Evolutionary conservation across 2,888 invertebrate genomes (phyloP).

Genomic region (Euclidia mi): DNA sequence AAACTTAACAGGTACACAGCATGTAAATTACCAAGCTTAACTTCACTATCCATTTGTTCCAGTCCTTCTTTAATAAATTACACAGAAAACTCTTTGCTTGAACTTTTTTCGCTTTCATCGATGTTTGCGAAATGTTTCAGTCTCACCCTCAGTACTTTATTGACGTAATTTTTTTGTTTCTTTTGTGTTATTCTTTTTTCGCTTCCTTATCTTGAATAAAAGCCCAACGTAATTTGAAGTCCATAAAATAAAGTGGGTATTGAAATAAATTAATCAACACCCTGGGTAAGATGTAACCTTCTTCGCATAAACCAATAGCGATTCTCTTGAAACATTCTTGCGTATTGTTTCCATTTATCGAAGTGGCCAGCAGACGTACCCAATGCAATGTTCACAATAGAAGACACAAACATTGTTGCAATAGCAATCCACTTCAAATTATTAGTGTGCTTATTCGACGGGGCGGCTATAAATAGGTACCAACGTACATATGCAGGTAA

Average conservation of each 20-base stretch:
- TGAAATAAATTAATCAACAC: slow-evolving; percentile 30
- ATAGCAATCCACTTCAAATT: slow-evolving; percentile 65
- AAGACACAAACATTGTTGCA: slow-evolving; percentile 62
- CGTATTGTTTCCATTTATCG: slow-evolving; percentile 46
- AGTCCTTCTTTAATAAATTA: slow-evolving; percentile 39
- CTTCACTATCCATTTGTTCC: slow-evolving; percentile 20
- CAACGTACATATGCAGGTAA: slow-evolving; percentile 45
- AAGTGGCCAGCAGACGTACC: slow-evolving; percentile 29
- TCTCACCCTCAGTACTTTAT: slow-evolving; percentile 33
- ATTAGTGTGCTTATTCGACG: slow-evolving; percentile 58
- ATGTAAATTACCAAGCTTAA: slow-evolving; percentile 15
- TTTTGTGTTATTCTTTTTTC: slow-evolving; percentile 25
- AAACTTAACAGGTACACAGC: slow-evolving; percentile 6
- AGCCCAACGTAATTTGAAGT: slow-evolving; percentile 10
- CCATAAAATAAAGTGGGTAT: slow-evolving; percentile 9
- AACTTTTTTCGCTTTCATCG: slow-evolving; percentile 41
- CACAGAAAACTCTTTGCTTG: slow-evolving; percentile 33
- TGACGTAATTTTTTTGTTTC: slow-evolving; percentile 30
- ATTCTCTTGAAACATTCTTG: slow-evolving; percentile 38
- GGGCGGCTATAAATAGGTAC: slow-evolving; percentile 47
- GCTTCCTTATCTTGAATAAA: slow-evolving; percentile 11
- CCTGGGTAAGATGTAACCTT: slow-evolving; percentile 35
- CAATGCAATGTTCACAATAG: slow-evolving; percentile 42
- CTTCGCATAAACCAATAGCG: slow-evolving; percentile 39
- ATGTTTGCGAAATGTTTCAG: slow-evolving; percentile 44